Percentiles rank a stretch among this genome's conserved stretches.
phyloP scores from a whole-genome alignment of 1,140 invertebrate genomes.

The Monomorium pharaonis region DNA sequence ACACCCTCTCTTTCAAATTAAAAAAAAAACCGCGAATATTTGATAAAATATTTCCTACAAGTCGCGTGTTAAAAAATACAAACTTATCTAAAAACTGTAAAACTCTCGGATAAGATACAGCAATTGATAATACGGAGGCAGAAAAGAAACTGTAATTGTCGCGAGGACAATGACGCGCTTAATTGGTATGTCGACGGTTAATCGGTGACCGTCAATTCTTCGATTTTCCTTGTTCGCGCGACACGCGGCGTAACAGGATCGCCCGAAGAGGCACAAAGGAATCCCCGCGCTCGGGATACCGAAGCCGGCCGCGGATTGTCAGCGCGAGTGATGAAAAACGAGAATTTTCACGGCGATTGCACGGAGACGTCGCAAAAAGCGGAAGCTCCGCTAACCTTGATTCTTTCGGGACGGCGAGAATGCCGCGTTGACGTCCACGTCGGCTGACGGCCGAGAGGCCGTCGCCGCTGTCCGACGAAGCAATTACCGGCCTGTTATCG shows the following conservation, averaged over 20 bases:
- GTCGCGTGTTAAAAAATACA: not conserved
- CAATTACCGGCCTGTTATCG: conserved; percentile 51
- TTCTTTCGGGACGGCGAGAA: conserved; percentile 41
- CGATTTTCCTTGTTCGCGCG: not conserved
- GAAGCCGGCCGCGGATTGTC: conserved; percentile 10
- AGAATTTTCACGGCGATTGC: conserved; percentile 72
- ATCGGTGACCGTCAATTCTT: conserved; percentile 18
- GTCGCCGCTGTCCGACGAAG: conserved; percentile 27
- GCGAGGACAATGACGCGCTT: not conserved
- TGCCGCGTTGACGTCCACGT: not conserved
- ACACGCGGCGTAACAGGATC: conserved; percentile 55
- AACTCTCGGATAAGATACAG: not conserved
- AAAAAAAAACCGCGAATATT: not conserved
- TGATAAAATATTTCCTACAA: not conserved
- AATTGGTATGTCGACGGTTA: conserved; percentile 42
- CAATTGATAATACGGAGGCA: not conserved
- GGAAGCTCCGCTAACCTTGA: conserved; percentile 68
- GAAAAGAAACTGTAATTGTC: not conserved
- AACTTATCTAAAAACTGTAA: not conserved
- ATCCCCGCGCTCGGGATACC: conserved; percentile 50
- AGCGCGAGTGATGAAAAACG: conserved; percentile 56
- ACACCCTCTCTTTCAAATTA: not conserved
- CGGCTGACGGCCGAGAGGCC: not conserved
- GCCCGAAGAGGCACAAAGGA: conserved; percentile 9
- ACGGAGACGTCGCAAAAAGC: conserved; percentile 58